A percentile compares a stretch with the other conserved stretches of the same genome.
Conservation (phyloP, 2,888 invertebrate genomes). For the Nomada ferruginata region DNA sequence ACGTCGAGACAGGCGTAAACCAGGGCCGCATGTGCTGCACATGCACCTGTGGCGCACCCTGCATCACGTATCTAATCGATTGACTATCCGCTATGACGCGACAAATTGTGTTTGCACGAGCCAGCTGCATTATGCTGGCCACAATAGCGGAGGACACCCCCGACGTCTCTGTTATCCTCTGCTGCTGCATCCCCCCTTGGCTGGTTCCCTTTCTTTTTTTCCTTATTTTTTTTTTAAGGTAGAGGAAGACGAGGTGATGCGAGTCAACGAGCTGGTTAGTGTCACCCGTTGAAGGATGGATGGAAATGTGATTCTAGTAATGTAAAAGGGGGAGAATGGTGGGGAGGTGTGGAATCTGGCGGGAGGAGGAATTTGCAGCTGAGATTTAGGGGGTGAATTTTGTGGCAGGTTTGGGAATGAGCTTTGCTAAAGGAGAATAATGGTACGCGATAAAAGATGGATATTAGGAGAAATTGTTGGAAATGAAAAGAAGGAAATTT, state of each 20-base stretch:
- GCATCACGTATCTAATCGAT: conserved; percentile 75
- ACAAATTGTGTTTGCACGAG: conserved; percentile 77
- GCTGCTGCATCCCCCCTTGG: neutral
- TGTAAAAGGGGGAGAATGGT: neutral
- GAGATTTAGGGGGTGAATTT: neutral
- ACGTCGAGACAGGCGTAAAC: conserved; percentile 63
- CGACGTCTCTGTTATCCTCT: conserved; percentile 7
- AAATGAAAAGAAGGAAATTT: no score
- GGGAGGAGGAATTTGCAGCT: neutral
- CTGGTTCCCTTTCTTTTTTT: neutral
- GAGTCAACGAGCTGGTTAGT: conserved; percentile 7
- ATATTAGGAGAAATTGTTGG: no score
- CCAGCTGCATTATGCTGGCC: conserved; percentile 53
- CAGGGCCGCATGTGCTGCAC: conserved; percentile 47
- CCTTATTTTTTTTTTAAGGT: neutral
- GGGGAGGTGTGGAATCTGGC: neutral
- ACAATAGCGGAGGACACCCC: conserved; percentile 46
- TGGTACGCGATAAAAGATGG: neutral
- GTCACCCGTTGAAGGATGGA: neutral
- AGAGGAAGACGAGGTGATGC: neutral
- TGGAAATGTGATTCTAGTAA: neutral
- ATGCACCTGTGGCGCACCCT: conserved; percentile 74
- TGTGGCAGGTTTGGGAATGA: neutral
- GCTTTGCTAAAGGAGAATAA: neutral
- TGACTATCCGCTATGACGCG: conserved; percentile 78